Evolutionary conservation across 2,888 invertebrate genomes (phyloP), one percentile per base, ranked within the genome.

Genomic region (Synanthedon andrenaeformis): DNA sequence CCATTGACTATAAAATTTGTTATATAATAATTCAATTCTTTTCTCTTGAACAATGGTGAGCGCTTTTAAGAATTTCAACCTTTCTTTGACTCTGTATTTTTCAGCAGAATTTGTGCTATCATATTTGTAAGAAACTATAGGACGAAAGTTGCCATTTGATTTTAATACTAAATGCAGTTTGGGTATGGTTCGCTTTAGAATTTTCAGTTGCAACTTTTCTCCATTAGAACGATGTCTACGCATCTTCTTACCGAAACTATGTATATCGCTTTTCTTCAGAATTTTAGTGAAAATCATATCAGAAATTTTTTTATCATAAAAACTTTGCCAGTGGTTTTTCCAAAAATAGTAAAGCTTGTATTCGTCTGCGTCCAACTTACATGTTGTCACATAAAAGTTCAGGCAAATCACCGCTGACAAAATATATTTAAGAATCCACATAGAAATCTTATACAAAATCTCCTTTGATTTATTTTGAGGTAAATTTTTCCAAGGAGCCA

Each of bases 271-370:
- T 65, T 76, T 84, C 45, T 63, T 64, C 52, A 88, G 65, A 41
- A 74, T 61, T 62, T 72, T 77, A 6, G 65, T 65, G n/a, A 64
- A 65, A 23, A 80, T 54, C 75, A 87, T 74, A 53, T 70, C 67
- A 10, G 70, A 68, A 42, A 88, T 64, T 55, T 77, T 74, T 60
- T 70, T 77, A 53, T 87, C 83, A 65, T 79, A 84, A 61, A 78
- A 83, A 56, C 82, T 78, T 62, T 88, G 88, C 88, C 88, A 88
- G 48, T 81, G 68, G 51, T 67, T 60, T 69, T 83, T 87, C 71
- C 75, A 76, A 63, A 84, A 87, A 59, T 71, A 88, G 67, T 79
- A 68, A 41, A 88, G 69, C 64, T 81, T 84, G 58, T 83, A 76
- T 64, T 87, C 83, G 67, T 88, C 78, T 1, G 68, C 61, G 59